Percentiles rank a stretch among this genome's conserved stretches.
These are phyloP conservation scores for Pimephales promelas DNA, from an alignment of 2,113 vertebrate species.

Conservation along the genomic window DNA sequence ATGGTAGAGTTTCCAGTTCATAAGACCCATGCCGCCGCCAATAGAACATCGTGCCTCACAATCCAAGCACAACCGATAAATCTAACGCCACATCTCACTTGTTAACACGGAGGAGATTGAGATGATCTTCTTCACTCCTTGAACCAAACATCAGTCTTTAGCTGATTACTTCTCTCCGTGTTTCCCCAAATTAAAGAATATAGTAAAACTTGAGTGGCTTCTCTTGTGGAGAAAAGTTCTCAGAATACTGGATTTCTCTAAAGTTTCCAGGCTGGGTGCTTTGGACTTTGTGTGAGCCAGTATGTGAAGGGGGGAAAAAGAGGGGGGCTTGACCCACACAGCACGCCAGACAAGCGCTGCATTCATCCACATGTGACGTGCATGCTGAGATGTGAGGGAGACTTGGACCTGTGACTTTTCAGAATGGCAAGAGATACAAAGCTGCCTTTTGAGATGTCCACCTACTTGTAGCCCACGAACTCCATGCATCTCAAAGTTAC, in stretches of 20 bases:
- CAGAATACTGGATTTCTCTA: conserved; percentile 31
- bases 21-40: conserved; percentile 51
- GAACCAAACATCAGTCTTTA: not conserved
- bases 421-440: conserved; percentile 49
- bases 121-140: not conserved
- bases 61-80: not conserved
- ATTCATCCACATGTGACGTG: conserved; percentile 54
- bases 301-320: conserved; percentile 2
- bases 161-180: not conserved
- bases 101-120: not conserved
- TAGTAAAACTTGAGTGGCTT: conserved; percentile 26
- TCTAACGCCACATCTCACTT: conserved; percentile 7
- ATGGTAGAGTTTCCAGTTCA: conserved; percentile 47
- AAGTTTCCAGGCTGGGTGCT: conserved; percentile 37
- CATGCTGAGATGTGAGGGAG: conserved; percentile 54
- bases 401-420: conserved; percentile 48
- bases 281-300: conserved; percentile 38
- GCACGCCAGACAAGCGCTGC: conserved; percentile 48
- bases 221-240: conserved; percentile 14
- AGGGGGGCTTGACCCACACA: conserved; percentile 44
- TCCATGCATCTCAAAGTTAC: conserved; percentile 9
- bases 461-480: conserved; percentile 41
- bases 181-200: not conserved
- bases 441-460: conserved; percentile 49
- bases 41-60: conserved; percentile 36